A percentile compares a stretch with the other conserved stretches of the same genome.
Conservation (phyloP, 2,113 vertebrate genomes). For the Silurus meridionalis region DNA sequence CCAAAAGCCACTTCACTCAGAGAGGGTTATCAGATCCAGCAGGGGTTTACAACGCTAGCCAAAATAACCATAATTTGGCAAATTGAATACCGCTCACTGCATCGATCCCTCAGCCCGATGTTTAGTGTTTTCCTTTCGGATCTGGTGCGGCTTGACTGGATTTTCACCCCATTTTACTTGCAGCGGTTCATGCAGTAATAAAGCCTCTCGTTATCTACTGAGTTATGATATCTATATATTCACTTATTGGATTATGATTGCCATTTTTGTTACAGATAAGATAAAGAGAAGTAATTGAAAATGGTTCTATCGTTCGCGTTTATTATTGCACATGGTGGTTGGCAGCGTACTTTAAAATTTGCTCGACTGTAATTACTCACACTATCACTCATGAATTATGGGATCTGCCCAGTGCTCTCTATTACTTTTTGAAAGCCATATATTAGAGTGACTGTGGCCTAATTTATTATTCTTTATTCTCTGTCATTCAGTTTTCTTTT, state of each 20-base stretch:
- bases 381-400: not conserved
- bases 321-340: not conserved
- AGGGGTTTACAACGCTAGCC: slow-evolving; percentile 37
- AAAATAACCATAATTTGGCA: slow-evolving; percentile 51
- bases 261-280: not conserved
- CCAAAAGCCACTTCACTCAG: slow-evolving; percentile 40
- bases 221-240: slow-evolving; percentile 14
- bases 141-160: slow-evolving; percentile 12
- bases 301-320: not conserved
- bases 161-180: slow-evolving; percentile 21
- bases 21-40: slow-evolving; percentile 49
- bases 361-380: not conserved
- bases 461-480: slow-evolving; percentile 7
- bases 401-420: not conserved
- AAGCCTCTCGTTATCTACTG: not conserved
- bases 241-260: slow-evolving; percentile 3
- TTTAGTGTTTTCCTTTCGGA: slow-evolving; percentile 33
- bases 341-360: not conserved
- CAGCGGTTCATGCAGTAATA: slow-evolving; percentile 8
- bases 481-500: not conserved
- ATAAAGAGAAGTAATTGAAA: slow-evolving; percentile 2
- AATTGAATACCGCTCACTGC: slow-evolving; percentile 29
- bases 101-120: slow-evolving; percentile 33
- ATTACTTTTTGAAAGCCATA: not conserved
- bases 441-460: not conserved